phyloP scores from a whole-genome alignment of 2,797 vertebrate genomes.

The Champsocephalus esox region DNA sequence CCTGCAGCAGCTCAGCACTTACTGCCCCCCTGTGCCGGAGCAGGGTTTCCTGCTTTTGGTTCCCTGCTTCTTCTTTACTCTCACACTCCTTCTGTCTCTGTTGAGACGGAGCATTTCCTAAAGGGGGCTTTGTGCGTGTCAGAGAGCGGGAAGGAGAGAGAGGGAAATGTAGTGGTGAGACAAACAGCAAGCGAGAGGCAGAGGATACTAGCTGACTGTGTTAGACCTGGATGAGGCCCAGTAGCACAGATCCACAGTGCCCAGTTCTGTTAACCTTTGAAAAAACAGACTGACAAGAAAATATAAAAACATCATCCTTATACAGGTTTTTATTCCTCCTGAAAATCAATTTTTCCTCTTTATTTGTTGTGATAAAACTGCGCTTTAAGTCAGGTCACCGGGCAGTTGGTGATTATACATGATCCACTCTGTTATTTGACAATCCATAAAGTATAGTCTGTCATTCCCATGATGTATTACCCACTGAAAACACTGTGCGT shows the following conservation, averaged over 20 bases:
- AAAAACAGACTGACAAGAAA: conserved; percentile 33
- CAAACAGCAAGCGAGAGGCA: conserved; percentile 48
- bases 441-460: conserved; percentile 14
- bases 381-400: not conserved
- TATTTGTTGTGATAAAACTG: not conserved
- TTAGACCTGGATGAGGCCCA: conserved; percentile 60
- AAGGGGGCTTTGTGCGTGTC: conserved; percentile 80
- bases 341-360: not conserved
- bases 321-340: not conserved
- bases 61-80: conserved; percentile 43
- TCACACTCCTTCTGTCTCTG: conserved; percentile 51
- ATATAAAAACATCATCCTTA: conserved; percentile 22
- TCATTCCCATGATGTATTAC: conserved; percentile 15
- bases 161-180: conserved; percentile 61
- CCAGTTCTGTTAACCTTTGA: conserved; percentile 59
- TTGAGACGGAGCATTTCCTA: conserved; percentile 70
- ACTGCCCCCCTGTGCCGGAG: conserved; percentile 72
- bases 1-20: conserved; percentile 65
- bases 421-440: not conserved
- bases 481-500: conserved; percentile 17
- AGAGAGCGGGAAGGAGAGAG: conserved; percentile 40
- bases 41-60: conserved; percentile 71
- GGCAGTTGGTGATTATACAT: conserved; percentile 1
- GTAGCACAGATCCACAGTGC: conserved; percentile 56
- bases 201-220: conserved; percentile 72